A percentile compares a stretch with the other conserved stretches of the same genome.
phyloP scores from a whole-genome alignment of 2,797 vertebrate genomes.

The Cryptoprocta ferox region DNA sequence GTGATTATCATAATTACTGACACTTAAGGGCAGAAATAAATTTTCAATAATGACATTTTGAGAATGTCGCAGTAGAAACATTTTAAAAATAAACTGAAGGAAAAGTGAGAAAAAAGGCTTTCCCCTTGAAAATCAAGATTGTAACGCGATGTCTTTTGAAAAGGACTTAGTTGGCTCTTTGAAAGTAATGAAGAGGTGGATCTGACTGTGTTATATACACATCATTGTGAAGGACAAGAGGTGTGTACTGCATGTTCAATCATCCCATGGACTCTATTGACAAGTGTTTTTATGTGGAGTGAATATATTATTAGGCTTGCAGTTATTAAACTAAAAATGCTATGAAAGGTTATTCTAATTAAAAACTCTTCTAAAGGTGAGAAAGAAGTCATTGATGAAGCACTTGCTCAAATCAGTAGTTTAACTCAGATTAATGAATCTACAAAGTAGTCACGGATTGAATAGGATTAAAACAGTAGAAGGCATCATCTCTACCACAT shows the following conservation, averaged over 20 bases:
- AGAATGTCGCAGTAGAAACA: background rate
- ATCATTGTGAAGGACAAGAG: background rate
- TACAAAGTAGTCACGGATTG: background rate
- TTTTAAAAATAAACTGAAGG: background rate
- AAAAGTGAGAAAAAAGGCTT: background rate
- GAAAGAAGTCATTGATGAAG: constrained; percentile 36
- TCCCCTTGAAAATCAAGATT: background rate
- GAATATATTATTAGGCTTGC: constrained; percentile 17
- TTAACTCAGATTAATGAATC: constrained; percentile 61
- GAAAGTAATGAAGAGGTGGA: background rate
- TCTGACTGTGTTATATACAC: background rate
- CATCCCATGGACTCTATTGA: background rate
- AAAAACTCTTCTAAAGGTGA: constrained; percentile 46
- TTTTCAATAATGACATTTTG: background rate
- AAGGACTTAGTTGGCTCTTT: background rate
- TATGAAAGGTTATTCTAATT: constrained; percentile 66
- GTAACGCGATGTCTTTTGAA: background rate
- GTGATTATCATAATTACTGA: background rate
- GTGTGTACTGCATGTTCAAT: background rate
- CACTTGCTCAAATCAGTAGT: background rate
- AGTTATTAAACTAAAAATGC: constrained; percentile 51
- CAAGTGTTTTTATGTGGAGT: background rate
- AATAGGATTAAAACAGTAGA: background rate
- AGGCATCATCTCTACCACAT: background rate
- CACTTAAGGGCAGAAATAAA: background rate